Percentiles rank a stretch among this genome's conserved stretches.
phyloP scores from a whole-genome alignment of 2,113 vertebrate genomes.

The Nothoprocta perdicaria region DNA sequence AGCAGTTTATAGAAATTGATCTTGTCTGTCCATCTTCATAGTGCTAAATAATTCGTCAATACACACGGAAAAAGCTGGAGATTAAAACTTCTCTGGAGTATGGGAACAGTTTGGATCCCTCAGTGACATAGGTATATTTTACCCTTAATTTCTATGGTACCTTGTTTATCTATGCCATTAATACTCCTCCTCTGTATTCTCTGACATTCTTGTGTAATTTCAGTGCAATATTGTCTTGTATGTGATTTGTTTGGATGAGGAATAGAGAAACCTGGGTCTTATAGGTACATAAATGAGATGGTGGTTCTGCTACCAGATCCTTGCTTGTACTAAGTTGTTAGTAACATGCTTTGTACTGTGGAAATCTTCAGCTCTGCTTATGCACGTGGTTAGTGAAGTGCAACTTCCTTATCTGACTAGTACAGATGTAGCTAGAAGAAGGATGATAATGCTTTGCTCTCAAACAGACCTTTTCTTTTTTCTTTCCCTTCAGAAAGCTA shows the following conservation, averaged over 20 bases:
- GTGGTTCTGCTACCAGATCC: not conserved
- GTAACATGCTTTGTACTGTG: not conserved
- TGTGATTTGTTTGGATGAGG: not conserved
- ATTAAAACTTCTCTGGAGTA: not conserved
- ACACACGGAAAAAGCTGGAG: not conserved
- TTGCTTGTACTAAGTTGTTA: slow-evolving; percentile 34
- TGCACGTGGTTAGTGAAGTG: not conserved
- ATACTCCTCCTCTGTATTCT: not conserved
- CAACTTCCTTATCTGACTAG: slow-evolving; percentile 41
- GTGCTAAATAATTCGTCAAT: not conserved
- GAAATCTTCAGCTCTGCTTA: slow-evolving; percentile 10
- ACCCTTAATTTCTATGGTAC: not conserved
- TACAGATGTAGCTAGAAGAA: slow-evolving; percentile 22
- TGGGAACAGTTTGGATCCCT: not conserved
- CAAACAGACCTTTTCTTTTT: not conserved
- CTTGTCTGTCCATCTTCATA: not conserved
- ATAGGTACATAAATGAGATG: not conserved
- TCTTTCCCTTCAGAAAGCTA: not conserved
- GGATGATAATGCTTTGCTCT: not conserved
- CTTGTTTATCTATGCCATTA: not conserved
- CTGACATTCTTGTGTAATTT: not conserved
- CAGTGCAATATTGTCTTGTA: not conserved
- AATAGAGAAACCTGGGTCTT: not conserved
- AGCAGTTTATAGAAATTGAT: not conserved
- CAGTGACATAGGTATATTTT: not conserved